Base-by-base conservation (phyloP, 2,797 vertebrate genomes). In the Sandelia bainsii region DNA sequence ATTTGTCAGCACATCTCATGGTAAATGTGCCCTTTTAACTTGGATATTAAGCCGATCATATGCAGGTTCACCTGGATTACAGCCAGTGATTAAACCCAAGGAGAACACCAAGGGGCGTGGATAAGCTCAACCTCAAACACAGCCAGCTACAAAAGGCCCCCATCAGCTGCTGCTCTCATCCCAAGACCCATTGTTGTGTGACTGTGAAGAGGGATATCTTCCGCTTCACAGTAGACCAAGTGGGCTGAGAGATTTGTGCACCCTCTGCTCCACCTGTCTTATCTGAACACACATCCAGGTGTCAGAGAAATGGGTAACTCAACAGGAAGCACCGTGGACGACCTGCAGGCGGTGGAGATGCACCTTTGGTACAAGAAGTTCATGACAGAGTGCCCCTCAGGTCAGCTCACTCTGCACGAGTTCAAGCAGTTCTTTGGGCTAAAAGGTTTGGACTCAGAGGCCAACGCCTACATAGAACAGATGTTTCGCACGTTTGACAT, bases 281-380 rank as follows among this genome's bases (percentile, higher is more conserved):
- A 17, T 22, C 29, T 13, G 5, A 23, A 46, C 6, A 32, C 29
- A 13, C 53, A 16, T 34, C 42, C 39, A 46, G 8, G 37, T 27
- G 29, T 34, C 2, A 22, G 0, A 72, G 58, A 2, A 22, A 98
- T 97, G 96, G 96, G 96, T 0, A 97, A 94, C 85, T 87, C 94
- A 0, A 92, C 82, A 7, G 95, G 95, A 71, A 92, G 91, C 85
- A 96, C 95, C 0, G 95, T 97, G 89, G 96, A 97, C 5, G 96
- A 97, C 82, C 91, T 97, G 68, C 96, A 98, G 89, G 93, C 96
- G 0, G 93, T 98, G 13, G 96, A 98, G 90, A 96, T 98, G 94
- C 97, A 97, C 85, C 94, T 97, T 45, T 98, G 96, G 97, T 97
- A 98, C 93, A 98, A 98, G 89, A 98, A 98, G 91, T 98, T 98